Base-by-base conservation (phyloP, 2,888 invertebrate species). In the Scaptomyza tumidula region DNA sequence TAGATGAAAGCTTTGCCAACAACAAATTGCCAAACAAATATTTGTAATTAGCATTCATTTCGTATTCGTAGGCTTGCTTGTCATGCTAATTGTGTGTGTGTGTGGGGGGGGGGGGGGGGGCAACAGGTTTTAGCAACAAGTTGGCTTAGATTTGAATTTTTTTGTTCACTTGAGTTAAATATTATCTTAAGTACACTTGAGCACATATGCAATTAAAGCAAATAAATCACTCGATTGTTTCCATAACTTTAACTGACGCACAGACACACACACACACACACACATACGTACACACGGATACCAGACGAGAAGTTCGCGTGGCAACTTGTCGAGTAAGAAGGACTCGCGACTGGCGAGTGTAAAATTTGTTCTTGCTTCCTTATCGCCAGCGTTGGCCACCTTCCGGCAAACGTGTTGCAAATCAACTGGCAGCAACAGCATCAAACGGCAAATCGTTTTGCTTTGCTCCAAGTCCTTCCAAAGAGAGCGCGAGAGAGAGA, bases 401-500 rank as follows among this genome's bases (percentile, higher is more conserved):
- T 89, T 90, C 84, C 89, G 89, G 90, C 88, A 88, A 86, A 84
- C 86, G 86, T 81, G 89, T 86, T 86, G 87, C 88, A 86, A 88
- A 86, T 90, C 86, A 90, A 89, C 89, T 89, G 79, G 86, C 80
- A 72, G 78, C 65, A 54, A 46, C 65, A 66, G 72, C 64, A 65
- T 58, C 67, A 52, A 57, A 46, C 69, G 65, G 71, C 72, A 74
- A 87, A 82, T 86, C 85, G 81, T 69, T 72, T 86, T 71, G 71
- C 72, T 72, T 16, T 9, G 67, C 70, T 55, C 49, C 55, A 31
- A 58, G 63, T 67, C 75, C 71, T 73, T 67, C 50, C 56, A 75
- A 63, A 61, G 72, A 76, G 64, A 35, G 35, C 0, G 9, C 9
- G 37, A 39, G 37, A 39, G 14, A 39, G 37, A 5, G 39, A 39